A percentile compares a stretch with the other conserved stretches of the same genome.
phyloP scores from a whole-genome alignment of 2,888 invertebrate species.

The Aplocera efformata region DNA sequence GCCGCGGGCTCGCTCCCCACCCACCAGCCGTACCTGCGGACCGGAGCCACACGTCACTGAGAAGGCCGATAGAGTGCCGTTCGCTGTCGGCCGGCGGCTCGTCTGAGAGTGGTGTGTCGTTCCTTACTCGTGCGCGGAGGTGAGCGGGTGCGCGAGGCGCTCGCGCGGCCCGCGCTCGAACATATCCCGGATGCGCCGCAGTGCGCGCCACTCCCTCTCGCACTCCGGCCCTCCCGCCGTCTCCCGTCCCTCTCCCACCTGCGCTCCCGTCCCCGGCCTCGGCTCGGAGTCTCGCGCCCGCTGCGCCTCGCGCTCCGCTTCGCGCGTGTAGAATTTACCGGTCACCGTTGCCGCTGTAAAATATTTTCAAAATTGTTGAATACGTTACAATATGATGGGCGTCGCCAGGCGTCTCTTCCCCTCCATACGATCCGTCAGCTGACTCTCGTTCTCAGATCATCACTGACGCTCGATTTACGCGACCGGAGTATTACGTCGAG shows the following conservation, averaged over 20 bases:
- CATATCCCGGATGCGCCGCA: conserved; percentile 39
- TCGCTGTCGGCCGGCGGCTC: too few relatives aligned
- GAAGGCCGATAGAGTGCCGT: too few relatives aligned
- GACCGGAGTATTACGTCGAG: too few relatives aligned
- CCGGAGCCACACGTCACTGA: conserved; percentile 56
- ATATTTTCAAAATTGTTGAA: too few relatives aligned
- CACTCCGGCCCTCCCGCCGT: conserved; percentile 19
- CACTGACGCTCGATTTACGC: too few relatives aligned
- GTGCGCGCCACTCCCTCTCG: conserved; percentile 25
- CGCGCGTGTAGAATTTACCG: conserved; percentile 48
- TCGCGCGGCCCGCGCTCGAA: conserved; percentile 42
- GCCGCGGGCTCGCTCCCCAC: conserved; percentile 3
- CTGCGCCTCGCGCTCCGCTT: conserved; percentile 15
- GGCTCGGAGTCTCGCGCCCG: conserved; percentile 2
- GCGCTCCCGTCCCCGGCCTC: too few relatives aligned
- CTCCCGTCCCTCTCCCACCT: neutral
- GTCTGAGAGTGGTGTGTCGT: conserved; percentile 25
- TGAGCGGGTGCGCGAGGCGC: conserved; percentile 42
- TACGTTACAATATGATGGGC: too few relatives aligned
- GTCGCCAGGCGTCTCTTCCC: too few relatives aligned
- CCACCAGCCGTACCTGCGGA: conserved; percentile 26
- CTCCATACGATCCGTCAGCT: too few relatives aligned
- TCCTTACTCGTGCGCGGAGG: conserved; percentile 39
- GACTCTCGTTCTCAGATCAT: too few relatives aligned
- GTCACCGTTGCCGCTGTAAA: conserved; percentile 57